These are phyloP conservation scores for Grallaria varia DNA, from an alignment of 2,113 vertebrate genomes.

Conservation along the genomic window DNA sequence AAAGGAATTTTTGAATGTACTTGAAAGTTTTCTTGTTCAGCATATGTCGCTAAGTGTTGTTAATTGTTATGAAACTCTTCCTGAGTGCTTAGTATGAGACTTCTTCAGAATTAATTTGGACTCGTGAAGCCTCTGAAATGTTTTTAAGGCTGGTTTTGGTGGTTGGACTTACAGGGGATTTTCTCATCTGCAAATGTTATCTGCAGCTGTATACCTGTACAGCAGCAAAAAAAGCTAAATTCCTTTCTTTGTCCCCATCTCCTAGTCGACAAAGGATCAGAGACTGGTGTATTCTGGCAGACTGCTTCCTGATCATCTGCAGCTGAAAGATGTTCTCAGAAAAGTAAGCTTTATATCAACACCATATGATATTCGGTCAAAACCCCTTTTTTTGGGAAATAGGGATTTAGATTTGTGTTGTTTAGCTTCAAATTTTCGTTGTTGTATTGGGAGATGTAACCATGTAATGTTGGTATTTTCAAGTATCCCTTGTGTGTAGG, in stretches of 20 bases:
- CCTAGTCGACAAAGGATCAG: slow-evolving; percentile 90
- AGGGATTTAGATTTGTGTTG: background rate
- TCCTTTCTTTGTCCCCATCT: slow-evolving; percentile 74
- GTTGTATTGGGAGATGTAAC: background rate
- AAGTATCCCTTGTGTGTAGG: background rate
- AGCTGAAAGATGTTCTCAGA: slow-evolving; percentile 91
- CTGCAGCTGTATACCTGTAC: slow-evolving; percentile 6
- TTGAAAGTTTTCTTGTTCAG: background rate
- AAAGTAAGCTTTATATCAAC: slow-evolving; percentile 81
- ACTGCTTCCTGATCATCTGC: slow-evolving; percentile 92
- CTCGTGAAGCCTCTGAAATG: background rate
- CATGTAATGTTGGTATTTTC: background rate
- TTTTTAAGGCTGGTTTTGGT: background rate
- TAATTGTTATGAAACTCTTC: background rate
- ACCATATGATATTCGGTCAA: background rate
- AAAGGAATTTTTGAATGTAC: background rate
- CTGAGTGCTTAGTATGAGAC: background rate
- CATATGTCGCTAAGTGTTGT: background rate
- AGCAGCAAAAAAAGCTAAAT: slow-evolving; percentile 67
- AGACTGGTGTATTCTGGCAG: slow-evolving; percentile 92
- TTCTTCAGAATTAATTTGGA: background rate
- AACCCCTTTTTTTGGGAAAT: background rate
- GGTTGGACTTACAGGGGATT: background rate
- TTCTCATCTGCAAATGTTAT: slow-evolving; percentile 43
- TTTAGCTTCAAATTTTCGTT: background rate